phyloP scores from a whole-genome alignment of 2,888 invertebrate species.

The Formica aserva region DNA sequence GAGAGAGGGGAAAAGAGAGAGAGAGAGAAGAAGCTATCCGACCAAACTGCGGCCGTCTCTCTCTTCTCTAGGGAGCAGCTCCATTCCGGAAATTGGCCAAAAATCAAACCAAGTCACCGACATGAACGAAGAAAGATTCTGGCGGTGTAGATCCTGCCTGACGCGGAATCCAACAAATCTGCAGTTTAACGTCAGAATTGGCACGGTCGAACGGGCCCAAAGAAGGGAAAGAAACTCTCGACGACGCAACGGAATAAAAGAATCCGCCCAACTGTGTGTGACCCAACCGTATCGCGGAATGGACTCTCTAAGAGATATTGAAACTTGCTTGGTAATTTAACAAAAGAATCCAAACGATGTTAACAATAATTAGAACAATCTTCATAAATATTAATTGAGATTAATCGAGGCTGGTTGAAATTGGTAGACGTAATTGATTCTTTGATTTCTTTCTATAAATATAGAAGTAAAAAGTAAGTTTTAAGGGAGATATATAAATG shows the following conservation, averaged over 20 bases:
- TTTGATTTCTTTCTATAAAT: background rate
- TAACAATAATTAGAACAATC: constrained; percentile 10
- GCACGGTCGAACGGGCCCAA: constrained; percentile 18
- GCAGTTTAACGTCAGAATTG: constrained; percentile 55
- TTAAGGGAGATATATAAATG: background rate
- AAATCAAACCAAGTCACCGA: constrained; percentile 65
- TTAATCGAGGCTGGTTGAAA: background rate
- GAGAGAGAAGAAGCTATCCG: constrained; percentile 7
- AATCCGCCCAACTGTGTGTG: constrained; percentile 8
- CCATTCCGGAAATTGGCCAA: constrained; percentile 69
- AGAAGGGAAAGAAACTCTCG: constrained; percentile 27
- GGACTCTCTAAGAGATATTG: background rate
- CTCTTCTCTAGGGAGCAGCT: constrained; percentile 36
- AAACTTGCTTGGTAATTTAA: constrained; percentile 16
- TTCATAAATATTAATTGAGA: background rate
- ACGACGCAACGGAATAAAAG: constrained; percentile 36
- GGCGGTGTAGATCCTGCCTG: constrained; percentile 47
- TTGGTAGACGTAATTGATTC: background rate
- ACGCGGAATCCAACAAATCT: constrained; percentile 61
- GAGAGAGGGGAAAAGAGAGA: background rate
- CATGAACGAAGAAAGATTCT: constrained; percentile 49
- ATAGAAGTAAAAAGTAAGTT: constrained; percentile 8
- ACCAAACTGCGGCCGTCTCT: constrained; percentile 2
- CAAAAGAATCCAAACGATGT: constrained; percentile 10
- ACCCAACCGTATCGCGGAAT: constrained; percentile 2